Percentiles rank a stretch among this genome's conserved stretches.
Conservation (phyloP, 2,113 vertebrate species). For the Vulpes lagopus region DNA sequence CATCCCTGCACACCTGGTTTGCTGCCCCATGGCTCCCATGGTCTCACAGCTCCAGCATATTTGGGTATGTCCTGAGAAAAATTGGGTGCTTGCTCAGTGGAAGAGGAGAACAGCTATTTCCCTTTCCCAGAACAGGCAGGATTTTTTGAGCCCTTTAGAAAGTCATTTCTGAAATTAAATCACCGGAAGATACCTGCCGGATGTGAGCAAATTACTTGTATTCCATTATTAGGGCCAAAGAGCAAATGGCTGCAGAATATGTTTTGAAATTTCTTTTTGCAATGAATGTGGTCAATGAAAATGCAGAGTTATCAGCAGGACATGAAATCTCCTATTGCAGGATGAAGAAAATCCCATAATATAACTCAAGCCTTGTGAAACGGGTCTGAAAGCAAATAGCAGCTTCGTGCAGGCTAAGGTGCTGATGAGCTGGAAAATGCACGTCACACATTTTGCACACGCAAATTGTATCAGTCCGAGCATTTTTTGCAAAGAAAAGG, state of each 20-base stretch:
- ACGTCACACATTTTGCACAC: slow-evolving; percentile 50
- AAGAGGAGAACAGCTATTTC: slow-evolving; percentile 78
- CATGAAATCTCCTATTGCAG: slow-evolving; percentile 31
- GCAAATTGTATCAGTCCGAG: slow-evolving; percentile 31
- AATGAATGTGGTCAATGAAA: slow-evolving; percentile 71
- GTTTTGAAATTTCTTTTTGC: slow-evolving; percentile 73
- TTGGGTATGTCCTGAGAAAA: slow-evolving; percentile 28
- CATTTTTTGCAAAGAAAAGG: slow-evolving; percentile 25
- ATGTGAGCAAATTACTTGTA: slow-evolving; percentile 56
- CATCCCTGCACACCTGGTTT: neutral
- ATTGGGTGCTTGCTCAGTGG: slow-evolving; percentile 69
- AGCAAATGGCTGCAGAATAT: slow-evolving; percentile 41
- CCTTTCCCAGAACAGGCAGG: slow-evolving; percentile 68
- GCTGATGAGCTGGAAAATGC: slow-evolving; percentile 69
- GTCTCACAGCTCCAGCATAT: slow-evolving; percentile 58
- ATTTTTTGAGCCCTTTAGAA: slow-evolving; percentile 69
- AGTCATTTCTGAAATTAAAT: slow-evolving; percentile 79
- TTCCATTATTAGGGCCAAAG: slow-evolving; percentile 70
- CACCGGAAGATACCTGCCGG: slow-evolving; percentile 73
- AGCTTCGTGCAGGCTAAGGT: neutral
- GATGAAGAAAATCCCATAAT: slow-evolving; percentile 54
- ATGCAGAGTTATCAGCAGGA: neutral
- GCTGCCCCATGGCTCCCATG: slow-evolving; percentile 64
- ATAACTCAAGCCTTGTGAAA: neutral
- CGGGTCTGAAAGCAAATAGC: slow-evolving; percentile 36